Base-by-base conservation (phyloP, 1,140 invertebrate genomes). In the Drosophila rufa region DNA sequence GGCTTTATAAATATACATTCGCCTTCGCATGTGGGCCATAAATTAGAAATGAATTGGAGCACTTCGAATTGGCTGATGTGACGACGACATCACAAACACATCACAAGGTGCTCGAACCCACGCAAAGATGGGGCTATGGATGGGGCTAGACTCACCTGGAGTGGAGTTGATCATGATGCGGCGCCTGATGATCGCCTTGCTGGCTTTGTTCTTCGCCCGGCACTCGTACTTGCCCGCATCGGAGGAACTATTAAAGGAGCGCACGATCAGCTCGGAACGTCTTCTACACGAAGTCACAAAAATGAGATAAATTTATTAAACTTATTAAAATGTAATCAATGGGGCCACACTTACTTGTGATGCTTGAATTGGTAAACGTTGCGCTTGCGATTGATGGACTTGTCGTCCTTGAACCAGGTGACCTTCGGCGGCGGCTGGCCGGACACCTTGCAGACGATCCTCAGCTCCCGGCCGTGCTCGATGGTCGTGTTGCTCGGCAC, bases 211-310 rank as follows among this genome's bases (percentile, higher is more conserved):
- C 87, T 93, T 93, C 59, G 96, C 96, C 82, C 96, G 94, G 93
- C 96, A 97, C 93, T 96, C 96, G 93, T 96, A 96, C 86, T 93
- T 94, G 80, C 96, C 96, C 62, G 94, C 94, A 94, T 96, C 96
- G 92, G 95, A 70, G 92, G 96, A 76, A 70, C 94, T 94, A 82
- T 94, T 94, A 75, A 95, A 95, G 79, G 95, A 95, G 74, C 94
- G 94, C 93, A 97, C 96, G 82, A 96, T 95, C 93, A 97, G 94
- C 93, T 95, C 95, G 93, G 96, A 96, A 94, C 95, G 95, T 94
- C 95, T 95, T 93, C 96, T 97, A 93, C 59, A 94, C 94, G 80
- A 12, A 8, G 19, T 3, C 22, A 33, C 3, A 4, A 33, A 8
- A n/a, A 17, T 11, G 22, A 9, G 9, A 17, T 11, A 9, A 12